These are phyloP conservation scores for Rhinoderma darwinii DNA, from an alignment of 2,113 vertebrate species.

Conservation along the genomic window DNA sequence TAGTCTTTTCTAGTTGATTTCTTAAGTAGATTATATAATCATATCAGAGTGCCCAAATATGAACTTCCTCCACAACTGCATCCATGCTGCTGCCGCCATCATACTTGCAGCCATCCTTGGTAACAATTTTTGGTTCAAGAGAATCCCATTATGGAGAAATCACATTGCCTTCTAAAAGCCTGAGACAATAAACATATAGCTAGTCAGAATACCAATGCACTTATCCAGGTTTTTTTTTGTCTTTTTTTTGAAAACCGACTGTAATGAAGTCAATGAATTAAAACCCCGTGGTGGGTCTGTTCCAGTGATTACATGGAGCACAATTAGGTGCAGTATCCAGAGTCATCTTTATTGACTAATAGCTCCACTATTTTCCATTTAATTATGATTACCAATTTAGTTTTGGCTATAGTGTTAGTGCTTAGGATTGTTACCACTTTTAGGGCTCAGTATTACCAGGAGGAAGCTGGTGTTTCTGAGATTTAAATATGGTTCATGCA, in stretches of 20 bases:
- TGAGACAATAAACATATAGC: not conserved
- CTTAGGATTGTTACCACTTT: slow-evolving; percentile 18
- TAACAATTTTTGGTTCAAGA: not conserved
- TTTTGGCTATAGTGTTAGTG: slow-evolving; percentile 1
- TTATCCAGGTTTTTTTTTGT: not conserved
- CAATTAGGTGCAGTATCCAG: not conserved
- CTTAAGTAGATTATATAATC: not conserved
- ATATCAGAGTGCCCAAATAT: not conserved
- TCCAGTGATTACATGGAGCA: not conserved
- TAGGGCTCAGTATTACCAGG: not conserved
- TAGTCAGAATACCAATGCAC: not conserved
- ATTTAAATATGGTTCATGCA: slow-evolving; percentile 26
- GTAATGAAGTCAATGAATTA: not conserved
- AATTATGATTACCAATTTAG: not conserved
- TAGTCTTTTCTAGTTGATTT: not conserved
- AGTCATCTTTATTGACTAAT: not conserved
- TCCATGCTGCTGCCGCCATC: not conserved
- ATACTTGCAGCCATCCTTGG: not conserved
- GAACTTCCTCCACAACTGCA: not conserved
- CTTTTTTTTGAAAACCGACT: not conserved
- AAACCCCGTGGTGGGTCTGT: not conserved
- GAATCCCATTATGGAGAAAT: slow-evolving; percentile 4
- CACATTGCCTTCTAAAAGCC: not conserved
- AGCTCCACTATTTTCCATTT: not conserved
- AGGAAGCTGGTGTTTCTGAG: slow-evolving; percentile 14